Evolutionary conservation across 2,888 invertebrate genomes (phyloP), one percentile per base, ranked within the genome.

Genomic region (Gerris lacustris): DNA sequence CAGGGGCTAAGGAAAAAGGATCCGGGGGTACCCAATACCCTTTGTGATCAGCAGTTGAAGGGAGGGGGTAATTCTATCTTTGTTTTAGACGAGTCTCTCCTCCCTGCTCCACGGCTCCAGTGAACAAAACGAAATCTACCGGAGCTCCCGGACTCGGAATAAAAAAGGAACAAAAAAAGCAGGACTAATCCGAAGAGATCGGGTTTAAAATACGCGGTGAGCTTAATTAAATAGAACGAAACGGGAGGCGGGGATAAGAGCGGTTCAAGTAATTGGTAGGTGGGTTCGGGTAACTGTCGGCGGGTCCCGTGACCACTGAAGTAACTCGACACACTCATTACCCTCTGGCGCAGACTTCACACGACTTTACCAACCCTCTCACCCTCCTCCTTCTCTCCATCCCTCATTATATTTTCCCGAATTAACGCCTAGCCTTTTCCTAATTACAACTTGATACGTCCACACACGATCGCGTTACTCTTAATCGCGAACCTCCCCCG

Each of bases 41-140:
- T 55, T 55, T 55, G 55, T 55, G 55, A 55, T 55, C 55, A 55
- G 55, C 11, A 15, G 15, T 11, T 2, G 11, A 2, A 55, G 55
- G 55, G 55, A 55, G 55, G 15, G 55, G 55, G 55, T 55, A 55
- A 55, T 55, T 55, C 55, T 55, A 55, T 55, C 55, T 55, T 55
- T 55, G 55, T 55, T 55, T 55, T 55, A 55, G 55, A 55, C 9
- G 55, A 55, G 55, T 11, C 55, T 55, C 9, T 11, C 55, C 55
- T 55, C 15, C 15, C 15, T 55, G 9, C 55, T 15, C 11, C 9
- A 55, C 11, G 55, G 9, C 55, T 55, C 55, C 55, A 15, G 15
- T 55, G 55, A 55, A 55, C 55, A 55, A 55, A 55, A 55, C 55
- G 55, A 55, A 55, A 55, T 55, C 55, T 55, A 55, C 55, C 55